Evolutionary conservation across 1,140 invertebrate species (phyloP).

Genomic region (Drosophila watanabei): DNA sequence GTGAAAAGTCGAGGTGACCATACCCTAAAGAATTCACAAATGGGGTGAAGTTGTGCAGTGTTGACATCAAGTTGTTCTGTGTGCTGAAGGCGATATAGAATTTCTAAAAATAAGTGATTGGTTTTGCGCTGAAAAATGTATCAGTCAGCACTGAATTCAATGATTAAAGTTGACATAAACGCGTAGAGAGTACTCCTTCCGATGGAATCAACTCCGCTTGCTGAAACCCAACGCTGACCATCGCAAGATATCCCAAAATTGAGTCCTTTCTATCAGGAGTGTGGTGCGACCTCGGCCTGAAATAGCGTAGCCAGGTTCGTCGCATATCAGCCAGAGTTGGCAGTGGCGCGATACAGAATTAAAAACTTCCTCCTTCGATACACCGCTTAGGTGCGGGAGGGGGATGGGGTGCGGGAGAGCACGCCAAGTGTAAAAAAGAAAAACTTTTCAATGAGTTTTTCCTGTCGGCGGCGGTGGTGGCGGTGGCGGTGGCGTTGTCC

Average conservation of each 20-base stretch:
- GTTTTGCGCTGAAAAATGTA: slow-evolving; percentile 1
- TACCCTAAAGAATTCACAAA: slow-evolving; percentile 14
- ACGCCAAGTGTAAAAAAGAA: slow-evolving; percentile 81
- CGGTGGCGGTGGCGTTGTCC: slow-evolving; percentile 40
- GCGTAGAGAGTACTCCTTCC: background rate
- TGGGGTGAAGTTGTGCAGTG: background rate
- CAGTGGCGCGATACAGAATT: slow-evolving; percentile 73
- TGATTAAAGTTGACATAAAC: background rate
- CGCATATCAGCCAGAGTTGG: slow-evolving; percentile 41
- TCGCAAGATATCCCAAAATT: background rate
- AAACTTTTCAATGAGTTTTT: slow-evolving; percentile 85
- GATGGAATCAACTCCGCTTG: background rate
- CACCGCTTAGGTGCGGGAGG: slow-evolving; percentile 49
- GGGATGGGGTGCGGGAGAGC: slow-evolving; percentile 46
- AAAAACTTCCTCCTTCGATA: slow-evolving; percentile 82
- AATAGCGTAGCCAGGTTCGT: slow-evolving; percentile 18
- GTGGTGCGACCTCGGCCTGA: background rate
- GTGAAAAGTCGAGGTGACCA: slow-evolving; percentile 11
- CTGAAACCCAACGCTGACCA: background rate
- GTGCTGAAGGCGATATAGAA: slow-evolving; percentile 3
- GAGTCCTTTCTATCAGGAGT: background rate
- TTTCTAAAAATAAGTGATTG: slow-evolving; percentile 24
- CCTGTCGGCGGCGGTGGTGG: slow-evolving; percentile 59
- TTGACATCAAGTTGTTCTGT: slow-evolving; percentile 1
- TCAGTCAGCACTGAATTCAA: background rate